Conservation (phyloP, 1,140 invertebrate species). For the Pseudomyrmex pallidus region DNA sequence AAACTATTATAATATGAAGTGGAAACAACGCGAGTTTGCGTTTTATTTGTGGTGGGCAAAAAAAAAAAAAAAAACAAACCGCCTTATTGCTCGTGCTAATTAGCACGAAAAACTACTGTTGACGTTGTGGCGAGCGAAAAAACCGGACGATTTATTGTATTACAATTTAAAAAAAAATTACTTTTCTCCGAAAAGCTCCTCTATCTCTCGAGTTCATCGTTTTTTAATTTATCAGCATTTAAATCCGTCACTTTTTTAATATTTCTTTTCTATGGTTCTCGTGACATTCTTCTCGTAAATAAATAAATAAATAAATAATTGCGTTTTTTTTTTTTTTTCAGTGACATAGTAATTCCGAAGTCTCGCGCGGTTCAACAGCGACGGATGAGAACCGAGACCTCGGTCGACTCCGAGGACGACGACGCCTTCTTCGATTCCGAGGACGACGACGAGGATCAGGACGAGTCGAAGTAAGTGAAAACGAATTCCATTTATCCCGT, state of each 20-base stretch:
- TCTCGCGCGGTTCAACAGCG: conserved; percentile 86
- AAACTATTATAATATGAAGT: conserved; percentile 46
- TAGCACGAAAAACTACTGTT: too few species aligned
- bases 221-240: too few species aligned
- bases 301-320: neutral
- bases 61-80: neutral
- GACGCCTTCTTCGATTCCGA: conserved; percentile 91
- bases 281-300: too few species aligned
- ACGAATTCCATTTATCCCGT: neutral
- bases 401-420: conserved; percentile 88
- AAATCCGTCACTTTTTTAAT: too few species aligned
- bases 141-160: neutral
- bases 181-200: too few species aligned
- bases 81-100: too few species aligned
- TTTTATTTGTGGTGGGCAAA: neutral
- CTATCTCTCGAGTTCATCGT: too few species aligned
- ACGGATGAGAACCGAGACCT: conserved; percentile 82
- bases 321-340: conserved; percentile 75
- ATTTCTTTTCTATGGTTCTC: too few species aligned
- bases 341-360: conserved; percentile 90
- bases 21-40: neutral
- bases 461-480: conserved; percentile 84
- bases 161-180: too few species aligned
- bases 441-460: conserved; percentile 88
- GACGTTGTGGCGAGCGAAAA: neutral